These are phyloP conservation scores for Gopherus evgoodei DNA, from an alignment of 2,113 vertebrate genomes.

Conservation along the genomic window DNA sequence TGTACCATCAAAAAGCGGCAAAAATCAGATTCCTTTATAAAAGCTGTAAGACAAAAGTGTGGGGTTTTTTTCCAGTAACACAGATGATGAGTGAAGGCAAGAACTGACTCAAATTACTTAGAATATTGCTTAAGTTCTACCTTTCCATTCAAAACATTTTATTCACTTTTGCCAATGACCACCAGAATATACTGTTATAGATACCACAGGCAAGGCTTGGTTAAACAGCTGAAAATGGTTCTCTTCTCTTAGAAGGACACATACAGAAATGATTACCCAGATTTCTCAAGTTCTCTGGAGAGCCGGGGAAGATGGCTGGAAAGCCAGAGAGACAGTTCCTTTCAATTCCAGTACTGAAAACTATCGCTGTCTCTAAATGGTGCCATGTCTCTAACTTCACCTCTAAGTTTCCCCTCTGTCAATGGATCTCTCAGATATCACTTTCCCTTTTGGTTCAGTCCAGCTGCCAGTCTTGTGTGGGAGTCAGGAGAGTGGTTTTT, in stretches of 20 bases:
- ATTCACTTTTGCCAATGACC: not conserved
- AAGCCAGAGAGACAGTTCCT: not conserved
- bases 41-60: not conserved
- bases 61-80: no score
- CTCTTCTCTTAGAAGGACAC: not conserved
- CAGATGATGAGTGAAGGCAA: not conserved
- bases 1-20: not conserved
- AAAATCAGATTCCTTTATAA: not conserved
- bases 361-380: no score
- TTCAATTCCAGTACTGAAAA: not conserved
- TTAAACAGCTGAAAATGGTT: not conserved
- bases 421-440: no score
- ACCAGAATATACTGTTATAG: not conserved
- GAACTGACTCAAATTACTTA: not conserved
- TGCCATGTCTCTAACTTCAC: not conserved
- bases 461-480: no score
- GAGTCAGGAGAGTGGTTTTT: not conserved
- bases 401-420: not conserved
- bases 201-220: not conserved
- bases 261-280: not conserved
- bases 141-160: not conserved
- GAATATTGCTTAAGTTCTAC: not conserved
- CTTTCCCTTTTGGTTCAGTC: not conserved
- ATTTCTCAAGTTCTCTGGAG: not conserved
- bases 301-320: not conserved